Conservation (phyloP, 2,113 vertebrate genomes). For the Sorex fumeus region DNA sequence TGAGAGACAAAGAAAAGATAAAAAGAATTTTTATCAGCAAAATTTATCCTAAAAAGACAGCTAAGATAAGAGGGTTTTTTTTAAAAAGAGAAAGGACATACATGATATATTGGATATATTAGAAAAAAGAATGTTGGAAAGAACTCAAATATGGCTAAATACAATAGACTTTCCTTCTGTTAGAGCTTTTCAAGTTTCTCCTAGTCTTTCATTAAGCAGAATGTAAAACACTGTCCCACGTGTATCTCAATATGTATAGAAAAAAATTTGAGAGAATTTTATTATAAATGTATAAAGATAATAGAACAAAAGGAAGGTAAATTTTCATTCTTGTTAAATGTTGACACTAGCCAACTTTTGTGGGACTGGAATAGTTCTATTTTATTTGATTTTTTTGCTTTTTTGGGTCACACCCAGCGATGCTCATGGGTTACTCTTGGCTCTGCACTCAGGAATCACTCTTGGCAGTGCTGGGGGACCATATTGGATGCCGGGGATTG, state of each 20-base stretch:
- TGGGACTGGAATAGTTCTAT: background rate
- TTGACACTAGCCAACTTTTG: background rate
- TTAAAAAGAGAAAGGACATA: background rate
- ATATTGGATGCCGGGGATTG: no score
- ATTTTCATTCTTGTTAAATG: conserved; percentile 7
- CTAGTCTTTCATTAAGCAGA: background rate
- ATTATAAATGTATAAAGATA: background rate
- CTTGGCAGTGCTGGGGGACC: no score
- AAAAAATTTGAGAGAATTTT: background rate
- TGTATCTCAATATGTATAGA: background rate
- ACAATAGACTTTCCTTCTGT: background rate
- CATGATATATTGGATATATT: conserved; percentile 1
- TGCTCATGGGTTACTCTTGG: no score
- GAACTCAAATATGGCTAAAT: background rate
- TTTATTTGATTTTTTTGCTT: no score
- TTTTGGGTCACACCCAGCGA: no score
- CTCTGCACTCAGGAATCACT: no score
- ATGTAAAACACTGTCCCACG: background rate
- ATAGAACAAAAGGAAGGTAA: background rate
- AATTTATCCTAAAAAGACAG: background rate
- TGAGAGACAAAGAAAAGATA: background rate
- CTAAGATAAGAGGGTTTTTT: conserved; percentile 24
- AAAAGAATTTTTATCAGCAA: background rate
- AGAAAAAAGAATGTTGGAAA: background rate
- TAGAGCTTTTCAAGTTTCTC: conserved; percentile 35